Base-by-base conservation (phyloP, 2,888 invertebrate genomes). In the Electrophaes corylata region DNA sequence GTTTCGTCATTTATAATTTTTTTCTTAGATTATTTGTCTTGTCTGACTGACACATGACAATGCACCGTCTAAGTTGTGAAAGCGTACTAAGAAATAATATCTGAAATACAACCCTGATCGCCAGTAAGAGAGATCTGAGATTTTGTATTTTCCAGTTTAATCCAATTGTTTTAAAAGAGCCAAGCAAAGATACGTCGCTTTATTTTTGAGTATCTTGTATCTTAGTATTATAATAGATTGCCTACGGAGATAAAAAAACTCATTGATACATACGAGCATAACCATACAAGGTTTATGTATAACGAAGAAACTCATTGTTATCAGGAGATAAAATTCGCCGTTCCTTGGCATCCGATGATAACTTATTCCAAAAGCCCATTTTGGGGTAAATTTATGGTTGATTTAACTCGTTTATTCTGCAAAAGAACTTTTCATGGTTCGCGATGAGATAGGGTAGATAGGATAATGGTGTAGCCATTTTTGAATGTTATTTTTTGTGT, bases 341-440 rank as follows among this genome's bases (percentile, higher is more conserved):
- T 73, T 76, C 67, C 77, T 69, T 83, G 84, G 83, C 82, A 82
- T 81, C 84, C 83, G 79, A 84, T 86, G 85, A 86, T 87, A 86
- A 86, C 83, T 86, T 86, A 84, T 84, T 84, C 82, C 78, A 74
- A 76, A 77, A 81, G 77, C 83, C 84, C 83, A 85, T 86, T 82
- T 79, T 76, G 69, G 72, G 70, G 69, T 68, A 72, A 83, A 86
- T 86, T 86, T 88, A 86, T 86, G 83, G 85, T 77, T 80, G 82
- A 86, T 81, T 86, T 84, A 84, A 86, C 86, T 83, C 84, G 81
- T 84, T 85, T 83, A 77, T 81, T 77, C 75, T 64, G 75, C 67
- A 73, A 80, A 78, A 78, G 78, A 80, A 80, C 74, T 79, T 80
- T 76, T 71, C 69, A 76, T 79, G 71, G 70, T 73, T 72, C 60